phyloP scores from a whole-genome alignment of 1,140 invertebrate species.

The Drosophila nannoptera region DNA sequence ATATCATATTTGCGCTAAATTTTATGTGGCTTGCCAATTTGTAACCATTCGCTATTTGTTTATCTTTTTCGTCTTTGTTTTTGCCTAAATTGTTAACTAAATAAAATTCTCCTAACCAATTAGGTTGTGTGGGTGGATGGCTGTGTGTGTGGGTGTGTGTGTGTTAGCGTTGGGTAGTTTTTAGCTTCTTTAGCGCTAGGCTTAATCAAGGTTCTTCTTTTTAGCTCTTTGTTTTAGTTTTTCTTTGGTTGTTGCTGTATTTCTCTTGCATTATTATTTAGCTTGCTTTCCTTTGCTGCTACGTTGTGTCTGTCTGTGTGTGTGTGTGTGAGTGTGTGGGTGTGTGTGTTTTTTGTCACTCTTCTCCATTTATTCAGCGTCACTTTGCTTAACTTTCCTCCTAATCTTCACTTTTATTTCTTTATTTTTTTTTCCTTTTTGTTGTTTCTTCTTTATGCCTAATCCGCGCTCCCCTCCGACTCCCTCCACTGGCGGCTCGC shows the following conservation, averaged over 20 bases:
- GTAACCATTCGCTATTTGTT: conserved; percentile 37
- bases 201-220: conserved; percentile 48
- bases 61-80: neutral
- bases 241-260: conserved; percentile 77
- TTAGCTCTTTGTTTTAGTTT: conserved; percentile 52
- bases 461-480: conserved; percentile 11
- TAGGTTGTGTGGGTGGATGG: conserved; percentile 34
- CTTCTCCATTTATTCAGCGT: conserved; percentile 34
- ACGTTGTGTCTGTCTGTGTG: conserved; percentile 28
- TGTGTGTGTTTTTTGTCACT: conserved; percentile 44
- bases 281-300: conserved; percentile 49
- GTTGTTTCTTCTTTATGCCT: conserved; percentile 11
- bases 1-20: conserved; percentile 68
- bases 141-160: conserved; percentile 31
- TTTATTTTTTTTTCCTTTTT: neutral
- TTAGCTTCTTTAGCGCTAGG: conserved; percentile 43
- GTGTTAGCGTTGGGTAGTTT: conserved; percentile 68
- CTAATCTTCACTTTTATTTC: conserved; percentile 18
- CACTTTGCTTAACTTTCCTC: conserved; percentile 38
- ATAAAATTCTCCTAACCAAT: conserved; percentile 69
- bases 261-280: conserved; percentile 56
- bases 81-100: conserved; percentile 67
- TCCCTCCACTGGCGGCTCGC: conserved; percentile 1
- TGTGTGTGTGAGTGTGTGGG: conserved; percentile 50
- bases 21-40: conserved; percentile 61